These are phyloP conservation scores for Oxytorus armatus DNA, from an alignment of 2,888 invertebrate genomes.

Conservation along the genomic window DNA sequence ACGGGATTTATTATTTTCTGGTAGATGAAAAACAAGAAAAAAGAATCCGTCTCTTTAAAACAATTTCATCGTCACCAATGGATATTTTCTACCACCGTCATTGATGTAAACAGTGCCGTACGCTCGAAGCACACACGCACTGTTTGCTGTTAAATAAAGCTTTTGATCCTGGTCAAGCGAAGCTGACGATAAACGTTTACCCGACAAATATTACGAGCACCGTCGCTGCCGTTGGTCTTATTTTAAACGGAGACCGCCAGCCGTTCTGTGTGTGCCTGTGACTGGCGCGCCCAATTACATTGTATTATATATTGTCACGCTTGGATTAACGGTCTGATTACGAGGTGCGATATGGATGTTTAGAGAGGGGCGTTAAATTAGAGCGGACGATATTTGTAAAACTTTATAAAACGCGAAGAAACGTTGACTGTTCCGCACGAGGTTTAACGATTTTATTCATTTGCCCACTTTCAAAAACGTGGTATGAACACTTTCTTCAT, in stretches of 20 bases:
- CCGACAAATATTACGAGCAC: slow-evolving; percentile 66
- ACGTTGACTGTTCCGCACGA: too few species aligned
- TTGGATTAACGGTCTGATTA: slow-evolving; percentile 8
- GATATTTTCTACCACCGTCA: slow-evolving; percentile 15
- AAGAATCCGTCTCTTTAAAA: slow-evolving; percentile 16
- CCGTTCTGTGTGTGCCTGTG: neutral
- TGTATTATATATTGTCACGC: neutral
- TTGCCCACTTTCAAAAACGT: too few species aligned
- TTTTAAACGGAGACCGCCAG: slow-evolving; percentile 35
- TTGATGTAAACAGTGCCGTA: slow-evolving; percentile 45
- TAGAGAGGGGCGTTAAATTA: neutral
- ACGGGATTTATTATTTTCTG: too few species aligned
- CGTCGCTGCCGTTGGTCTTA: slow-evolving; percentile 66
- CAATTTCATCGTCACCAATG: slow-evolving; percentile 27
- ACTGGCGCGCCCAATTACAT: neutral
- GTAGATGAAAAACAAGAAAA: neutral
- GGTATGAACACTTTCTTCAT: too few species aligned
- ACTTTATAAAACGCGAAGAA: too few species aligned
- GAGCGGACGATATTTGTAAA: too few species aligned
- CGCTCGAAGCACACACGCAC: slow-evolving; percentile 53
- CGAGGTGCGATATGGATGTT: slow-evolving; percentile 7
- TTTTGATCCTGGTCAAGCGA: slow-evolving; percentile 65
- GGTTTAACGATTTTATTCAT: too few species aligned
- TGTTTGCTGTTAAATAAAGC: slow-evolving; percentile 75
- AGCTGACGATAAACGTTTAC: slow-evolving; percentile 71